Evolutionary conservation across 1,140 invertebrate genomes (phyloP), one percentile per base, ranked within the genome.

Genomic region (Platyscapa corneri): DNA sequence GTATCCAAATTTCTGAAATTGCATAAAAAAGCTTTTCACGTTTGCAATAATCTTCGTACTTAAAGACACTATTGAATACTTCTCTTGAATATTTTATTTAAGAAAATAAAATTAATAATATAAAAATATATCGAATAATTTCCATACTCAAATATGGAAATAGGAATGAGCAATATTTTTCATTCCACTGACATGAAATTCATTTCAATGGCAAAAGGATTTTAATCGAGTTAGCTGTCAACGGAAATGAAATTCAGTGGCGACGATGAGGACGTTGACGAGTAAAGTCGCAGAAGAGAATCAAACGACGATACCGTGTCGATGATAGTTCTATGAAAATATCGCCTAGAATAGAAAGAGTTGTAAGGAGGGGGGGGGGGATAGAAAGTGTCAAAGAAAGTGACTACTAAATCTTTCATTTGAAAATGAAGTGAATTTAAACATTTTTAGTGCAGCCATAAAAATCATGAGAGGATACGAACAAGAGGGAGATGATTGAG

Each of bases 151-250:
- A 32, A 32, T 16, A 27, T 39, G 34, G 12, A 3, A 27, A 37
- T 37, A 27, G 20, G 18, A 27, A 72, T 37, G 14, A 56, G 46
- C 46, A 77, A 77, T 77, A 77, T 56, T 77, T 77, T 56, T 77
- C 46, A 77, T n/a, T 77, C 12, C 30, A n/a, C 6, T 49, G 64
- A 49, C 39, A 70, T 20, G 42, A 82, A 82, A 70, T 72, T 81
- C n/a, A 72, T 70, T 82, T 74, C 18, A 74, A 34, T 56, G 32
- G 80, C 18, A 37, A 56, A n/a, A 46, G 67, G 39, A n/a, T 74
- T 82, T 53, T 67, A 83, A 53, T 77, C 74, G 37, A 83, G 74
- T 77, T 83, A 49, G 20, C 56, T 83, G 72, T 83, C 82, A 83
- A 67, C 56, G 18, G 42, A 77, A 67, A 77, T 64, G 82, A 83